These are phyloP conservation scores for Heliconius aoede DNA, from an alignment of 2,888 invertebrate species.

Conservation along the genomic window DNA sequence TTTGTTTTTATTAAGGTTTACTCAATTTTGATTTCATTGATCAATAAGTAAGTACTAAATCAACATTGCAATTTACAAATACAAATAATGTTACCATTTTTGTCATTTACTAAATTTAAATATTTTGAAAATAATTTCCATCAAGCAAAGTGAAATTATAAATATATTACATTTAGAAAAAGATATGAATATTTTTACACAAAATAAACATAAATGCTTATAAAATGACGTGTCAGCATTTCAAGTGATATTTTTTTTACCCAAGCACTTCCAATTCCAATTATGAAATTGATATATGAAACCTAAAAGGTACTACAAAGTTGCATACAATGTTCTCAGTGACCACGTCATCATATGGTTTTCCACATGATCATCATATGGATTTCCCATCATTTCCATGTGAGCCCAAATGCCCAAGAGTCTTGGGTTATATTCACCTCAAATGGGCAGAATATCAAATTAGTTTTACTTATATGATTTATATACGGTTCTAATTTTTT, in stretches of 20 bases:
- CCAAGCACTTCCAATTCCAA: not conserved
- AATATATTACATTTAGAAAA: not conserved
- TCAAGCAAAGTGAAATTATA: not conserved
- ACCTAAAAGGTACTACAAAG: not conserved
- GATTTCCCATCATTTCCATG: no score
- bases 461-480: not conserved
- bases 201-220: not conserved
- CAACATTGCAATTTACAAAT: not conserved
- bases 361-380: no score
- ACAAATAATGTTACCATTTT: not conserved
- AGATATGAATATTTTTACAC: slow-evolving; percentile 1
- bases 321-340: not conserved
- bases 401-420: no score
- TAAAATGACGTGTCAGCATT: not conserved
- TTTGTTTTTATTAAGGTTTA: slow-evolving; percentile 6
- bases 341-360: not conserved
- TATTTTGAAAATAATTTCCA: not conserved
- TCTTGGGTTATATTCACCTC: no score
- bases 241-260: not conserved
- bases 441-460: no score
- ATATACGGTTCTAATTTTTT: not conserved
- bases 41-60: slow-evolving; percentile 4
- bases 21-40: not conserved
- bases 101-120: not conserved
- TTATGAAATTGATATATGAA: not conserved